These are phyloP conservation scores for Tuberolachnus salignus DNA, from an alignment of 2,888 invertebrate genomes.

Conservation along the genomic window DNA sequence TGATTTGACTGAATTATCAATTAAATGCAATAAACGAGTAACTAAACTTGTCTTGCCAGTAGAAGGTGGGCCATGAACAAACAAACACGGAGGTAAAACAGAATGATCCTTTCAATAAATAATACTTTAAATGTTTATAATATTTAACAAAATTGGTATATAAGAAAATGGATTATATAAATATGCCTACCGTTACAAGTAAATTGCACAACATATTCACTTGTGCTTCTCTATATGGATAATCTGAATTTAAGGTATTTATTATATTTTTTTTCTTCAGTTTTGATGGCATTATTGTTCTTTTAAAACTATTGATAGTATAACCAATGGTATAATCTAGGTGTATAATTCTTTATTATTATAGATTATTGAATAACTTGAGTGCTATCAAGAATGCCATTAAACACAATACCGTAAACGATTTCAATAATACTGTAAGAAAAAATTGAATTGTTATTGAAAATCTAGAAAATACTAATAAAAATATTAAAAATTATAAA, in stretches of 20 bases:
- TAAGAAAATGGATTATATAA: too few species aligned
- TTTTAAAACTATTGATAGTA: too few species aligned
- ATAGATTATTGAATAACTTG: too few species aligned
- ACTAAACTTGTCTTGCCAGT: conserved; percentile 82
- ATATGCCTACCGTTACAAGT: conserved; percentile 57
- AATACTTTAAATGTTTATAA: background rate
- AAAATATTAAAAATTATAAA: too few species aligned
- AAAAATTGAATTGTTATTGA: too few species aligned
- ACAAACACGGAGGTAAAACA: conserved; percentile 73
- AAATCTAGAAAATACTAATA: too few species aligned
- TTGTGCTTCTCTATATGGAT: conserved; percentile 57
- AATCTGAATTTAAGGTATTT: conserved; percentile 50
- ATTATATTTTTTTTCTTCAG: conserved; percentile 5
- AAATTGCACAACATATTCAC: conserved; percentile 57
- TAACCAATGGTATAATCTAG: too few species aligned
- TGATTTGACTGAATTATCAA: conserved; percentile 67
- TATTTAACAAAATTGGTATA: background rate
- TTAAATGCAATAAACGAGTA: conserved; percentile 66
- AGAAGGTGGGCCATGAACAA: conserved; percentile 81
- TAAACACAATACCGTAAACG: too few species aligned
- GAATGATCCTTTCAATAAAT: conserved; percentile 63
- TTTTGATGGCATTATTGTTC: conserved; percentile 5
- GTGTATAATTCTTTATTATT: too few species aligned
- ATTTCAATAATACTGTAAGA: too few species aligned
- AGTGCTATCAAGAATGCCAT: too few species aligned